Conservation (phyloP, 2,797 vertebrate genomes). For the Chaenodraco wilsoni region DNA sequence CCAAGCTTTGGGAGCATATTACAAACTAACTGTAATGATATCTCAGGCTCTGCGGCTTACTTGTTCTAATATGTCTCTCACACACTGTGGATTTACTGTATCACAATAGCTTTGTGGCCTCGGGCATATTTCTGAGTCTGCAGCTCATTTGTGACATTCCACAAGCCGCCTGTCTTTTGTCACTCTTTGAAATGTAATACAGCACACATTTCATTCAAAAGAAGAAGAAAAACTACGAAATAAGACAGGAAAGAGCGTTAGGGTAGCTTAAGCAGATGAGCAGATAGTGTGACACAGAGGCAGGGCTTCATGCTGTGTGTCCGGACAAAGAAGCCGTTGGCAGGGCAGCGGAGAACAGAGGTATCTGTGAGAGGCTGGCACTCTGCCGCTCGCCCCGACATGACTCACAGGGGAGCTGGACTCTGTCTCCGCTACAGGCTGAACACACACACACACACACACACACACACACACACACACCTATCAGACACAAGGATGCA, state of each 20-base stretch:
- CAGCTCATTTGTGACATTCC: constrained; percentile 38
- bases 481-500: constrained; percentile 25
- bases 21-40: not conserved
- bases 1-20: not conserved
- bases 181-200: constrained; percentile 25
- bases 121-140: constrained; percentile 14
- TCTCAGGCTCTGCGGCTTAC: not conserved
- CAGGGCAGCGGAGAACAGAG: constrained; percentile 74
- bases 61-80: not conserved
- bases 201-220: constrained; percentile 2
- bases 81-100: not conserved
- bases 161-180: constrained; percentile 17
- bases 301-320: constrained; percentile 62
- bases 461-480: constrained; percentile 21
- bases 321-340: constrained; percentile 82
- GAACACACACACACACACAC: constrained; percentile 20
- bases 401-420: constrained; percentile 75
- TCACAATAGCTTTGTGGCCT: constrained; percentile 20
- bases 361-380: constrained; percentile 74
- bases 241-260: constrained; percentile 17
- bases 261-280: constrained; percentile 44
- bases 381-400: constrained; percentile 64
- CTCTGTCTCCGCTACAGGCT: constrained; percentile 26
- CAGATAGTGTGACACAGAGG: constrained; percentile 56
- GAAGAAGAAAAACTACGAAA: constrained; percentile 1